These are phyloP conservation scores for Oxyscelio sp. DNA, from an alignment of 2,888 invertebrate species.

Conservation along the genomic window DNA sequence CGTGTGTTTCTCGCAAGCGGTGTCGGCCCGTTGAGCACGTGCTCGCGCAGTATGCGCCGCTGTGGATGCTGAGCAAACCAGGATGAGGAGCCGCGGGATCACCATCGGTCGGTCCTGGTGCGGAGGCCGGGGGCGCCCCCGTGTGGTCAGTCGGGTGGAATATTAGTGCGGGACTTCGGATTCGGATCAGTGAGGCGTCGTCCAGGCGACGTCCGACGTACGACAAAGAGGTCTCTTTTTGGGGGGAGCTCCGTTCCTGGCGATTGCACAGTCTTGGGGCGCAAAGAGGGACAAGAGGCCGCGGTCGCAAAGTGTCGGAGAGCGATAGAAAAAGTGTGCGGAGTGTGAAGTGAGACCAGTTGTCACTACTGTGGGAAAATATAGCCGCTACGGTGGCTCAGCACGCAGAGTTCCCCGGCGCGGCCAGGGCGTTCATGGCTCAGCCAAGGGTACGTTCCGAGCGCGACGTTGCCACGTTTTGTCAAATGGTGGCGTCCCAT, in stretches of 20 bases:
- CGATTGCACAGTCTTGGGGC: too few relatives aligned
- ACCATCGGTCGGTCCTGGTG: constrained; percentile 79
- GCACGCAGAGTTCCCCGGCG: constrained; percentile 90
- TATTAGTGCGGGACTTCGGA: constrained; percentile 69
- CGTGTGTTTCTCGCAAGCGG: constrained; percentile 43
- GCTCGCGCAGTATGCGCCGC: constrained; percentile 78
- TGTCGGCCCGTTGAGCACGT: constrained; percentile 71
- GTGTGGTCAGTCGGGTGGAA: constrained; percentile 59
- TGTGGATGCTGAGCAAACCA: constrained; percentile 71
- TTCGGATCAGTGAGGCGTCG: too few relatives aligned
- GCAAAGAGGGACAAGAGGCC: too few relatives aligned
- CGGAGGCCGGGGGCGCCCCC: constrained; percentile 83
- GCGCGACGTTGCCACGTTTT: constrained; percentile 20
- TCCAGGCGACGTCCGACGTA: too few relatives aligned
- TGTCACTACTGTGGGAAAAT: constrained; percentile 87
- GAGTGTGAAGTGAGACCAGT: constrained; percentile 83
- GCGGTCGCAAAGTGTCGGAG: constrained; percentile 70
- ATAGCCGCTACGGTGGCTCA: constrained; percentile 90
- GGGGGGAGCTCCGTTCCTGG: too few relatives aligned
- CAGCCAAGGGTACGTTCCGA: constrained; percentile 94
- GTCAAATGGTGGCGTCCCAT: too few relatives aligned
- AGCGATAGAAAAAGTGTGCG: constrained; percentile 77
- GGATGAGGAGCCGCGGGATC: constrained; percentile 83
- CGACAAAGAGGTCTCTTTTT: too few relatives aligned
- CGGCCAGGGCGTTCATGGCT: constrained; percentile 95